Evolutionary conservation across 2,888 invertebrate genomes (phyloP).

Genomic region (Penaeus monodon): DNA sequence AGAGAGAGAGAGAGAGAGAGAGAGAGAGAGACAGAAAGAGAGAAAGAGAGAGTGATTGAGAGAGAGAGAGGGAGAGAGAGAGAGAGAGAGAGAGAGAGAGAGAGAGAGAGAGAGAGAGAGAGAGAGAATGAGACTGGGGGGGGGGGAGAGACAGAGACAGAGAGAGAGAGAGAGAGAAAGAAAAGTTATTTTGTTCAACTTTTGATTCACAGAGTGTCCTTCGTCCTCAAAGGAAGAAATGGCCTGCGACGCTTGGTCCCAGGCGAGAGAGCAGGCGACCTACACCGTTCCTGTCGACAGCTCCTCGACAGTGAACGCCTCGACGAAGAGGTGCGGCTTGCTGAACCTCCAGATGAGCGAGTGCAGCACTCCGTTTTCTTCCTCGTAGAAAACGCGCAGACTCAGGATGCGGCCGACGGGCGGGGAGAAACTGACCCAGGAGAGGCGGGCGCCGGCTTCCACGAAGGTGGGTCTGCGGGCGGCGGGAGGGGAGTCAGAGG

Average conservation of each 20-base stretch:
- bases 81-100: too few species aligned
- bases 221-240: too few species aligned
- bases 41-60: background rate
- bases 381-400: constrained; percentile 48
- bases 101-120: too few species aligned
- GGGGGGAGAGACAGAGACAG: too few species aligned
- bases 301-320: constrained; percentile 40
- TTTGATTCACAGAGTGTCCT: too few species aligned
- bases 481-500: background rate
- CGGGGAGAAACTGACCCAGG: constrained; percentile 33
- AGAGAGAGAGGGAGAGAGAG: too few species aligned
- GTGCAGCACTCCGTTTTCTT: constrained; percentile 44
- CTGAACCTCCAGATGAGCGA: constrained; percentile 49
- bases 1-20: background rate
- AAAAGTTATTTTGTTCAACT: too few species aligned
- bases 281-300: constrained; percentile 43
- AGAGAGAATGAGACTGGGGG: background rate
- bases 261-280: background rate
- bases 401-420: constrained; percentile 18
- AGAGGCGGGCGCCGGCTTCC: constrained; percentile 14
- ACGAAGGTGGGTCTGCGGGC: constrained; percentile 34
- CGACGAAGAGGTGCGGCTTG: constrained; percentile 37
- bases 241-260: too few species aligned
- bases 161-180: too few species aligned
- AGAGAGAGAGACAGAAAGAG: too few species aligned